A percentile compares a stretch with the other conserved stretches of the same genome.
These are phyloP conservation scores for Macrophya annulata DNA, from an alignment of 2,888 invertebrate species.

Conservation along the genomic window DNA sequence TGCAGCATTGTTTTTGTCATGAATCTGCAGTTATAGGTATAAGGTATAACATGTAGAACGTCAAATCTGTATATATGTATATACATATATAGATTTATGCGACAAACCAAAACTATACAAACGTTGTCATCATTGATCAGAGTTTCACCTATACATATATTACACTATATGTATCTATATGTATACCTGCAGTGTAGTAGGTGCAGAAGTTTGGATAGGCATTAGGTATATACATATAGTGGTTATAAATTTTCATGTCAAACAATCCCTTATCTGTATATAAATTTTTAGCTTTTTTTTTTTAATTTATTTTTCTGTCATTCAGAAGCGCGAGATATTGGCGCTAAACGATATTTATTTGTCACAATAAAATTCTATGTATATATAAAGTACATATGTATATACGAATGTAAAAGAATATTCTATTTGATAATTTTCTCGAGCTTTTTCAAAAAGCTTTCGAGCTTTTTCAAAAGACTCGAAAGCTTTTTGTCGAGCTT, in stretches of 20 bases:
- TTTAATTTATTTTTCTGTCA: neutral
- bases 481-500: no score
- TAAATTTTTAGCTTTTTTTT: neutral
- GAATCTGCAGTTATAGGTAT: neutral
- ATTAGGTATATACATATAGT: neutral
- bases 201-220: neutral
- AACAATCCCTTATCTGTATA: neutral
- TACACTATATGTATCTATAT: neutral
- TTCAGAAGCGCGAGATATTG: neutral
- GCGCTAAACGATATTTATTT: neutral
- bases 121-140: slow-evolving; percentile 23
- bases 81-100: neutral
- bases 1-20: neutral
- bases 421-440: no score
- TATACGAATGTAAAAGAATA: no score
- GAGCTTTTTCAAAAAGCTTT: neutral
- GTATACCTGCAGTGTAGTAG: no score
- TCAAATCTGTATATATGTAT: neutral
- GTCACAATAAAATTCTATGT: neutral
- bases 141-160: neutral
- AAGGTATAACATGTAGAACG: neutral
- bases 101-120: slow-evolving; percentile 8
- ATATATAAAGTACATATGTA: no score
- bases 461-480: no score
- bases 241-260: neutral